phyloP scores from a whole-genome alignment of 2,888 invertebrate species.

The Drosophila mulleri region DNA sequence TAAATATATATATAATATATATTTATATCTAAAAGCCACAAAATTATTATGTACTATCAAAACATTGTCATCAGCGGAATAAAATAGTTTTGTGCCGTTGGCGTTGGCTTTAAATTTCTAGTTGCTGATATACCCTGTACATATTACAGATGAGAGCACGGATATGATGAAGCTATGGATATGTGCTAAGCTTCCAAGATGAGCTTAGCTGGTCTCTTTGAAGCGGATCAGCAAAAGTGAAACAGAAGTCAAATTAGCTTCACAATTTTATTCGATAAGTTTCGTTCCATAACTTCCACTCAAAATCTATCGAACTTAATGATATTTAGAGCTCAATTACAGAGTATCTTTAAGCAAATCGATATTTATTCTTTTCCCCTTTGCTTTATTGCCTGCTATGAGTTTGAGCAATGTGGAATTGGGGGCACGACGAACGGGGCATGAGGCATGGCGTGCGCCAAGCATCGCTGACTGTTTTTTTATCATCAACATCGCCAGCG shows the following conservation, averaged over 20 bases:
- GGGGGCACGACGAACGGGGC: slow-evolving; percentile 2
- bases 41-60: slow-evolving; percentile 57
- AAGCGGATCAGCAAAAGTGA: no score
- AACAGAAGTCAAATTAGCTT: no score
- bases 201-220: no score
- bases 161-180: background rate
- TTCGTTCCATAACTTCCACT: no score
- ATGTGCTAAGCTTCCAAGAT: no score
- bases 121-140: slow-evolving; percentile 11
- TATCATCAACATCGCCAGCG: slow-evolving; percentile 65
- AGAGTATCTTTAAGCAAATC: background rate
- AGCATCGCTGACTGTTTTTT: slow-evolving; percentile 65
- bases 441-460: slow-evolving; percentile 61
- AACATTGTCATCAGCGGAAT: slow-evolving; percentile 61
- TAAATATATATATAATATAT: background rate
- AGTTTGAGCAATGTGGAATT: slow-evolving; percentile 26
- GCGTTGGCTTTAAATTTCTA: slow-evolving; percentile 60
- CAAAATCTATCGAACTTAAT: no score
- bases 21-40: slow-evolving; percentile 24
- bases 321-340: background rate
- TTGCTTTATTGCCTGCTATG: slow-evolving; percentile 56
- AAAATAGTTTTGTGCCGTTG: slow-evolving; percentile 43
- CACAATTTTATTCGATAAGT: no score
- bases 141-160: background rate
- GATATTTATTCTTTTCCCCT: slow-evolving; percentile 3